A percentile compares a stretch with the other conserved stretches of the same genome.
phyloP scores from a whole-genome alignment of 1,140 invertebrate species.

The Periplaneta americana region DNA sequence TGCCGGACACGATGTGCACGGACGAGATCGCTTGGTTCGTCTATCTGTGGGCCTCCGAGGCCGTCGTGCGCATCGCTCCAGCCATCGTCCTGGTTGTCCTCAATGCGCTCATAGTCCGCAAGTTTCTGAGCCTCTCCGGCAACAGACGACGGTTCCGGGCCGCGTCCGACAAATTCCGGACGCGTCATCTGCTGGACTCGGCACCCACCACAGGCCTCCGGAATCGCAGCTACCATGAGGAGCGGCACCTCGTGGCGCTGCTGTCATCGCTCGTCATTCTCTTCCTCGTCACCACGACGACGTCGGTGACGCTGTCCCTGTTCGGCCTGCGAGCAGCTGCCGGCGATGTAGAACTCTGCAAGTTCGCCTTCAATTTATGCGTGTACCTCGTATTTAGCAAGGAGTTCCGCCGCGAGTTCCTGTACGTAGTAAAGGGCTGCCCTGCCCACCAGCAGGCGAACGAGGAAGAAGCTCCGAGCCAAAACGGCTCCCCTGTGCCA shows the following conservation, averaged over 20 bases:
- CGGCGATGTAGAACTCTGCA: too few relatives aligned
- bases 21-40: too few relatives aligned
- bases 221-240: constrained; percentile 32
- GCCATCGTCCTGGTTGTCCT: constrained; percentile 32
- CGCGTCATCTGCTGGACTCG: constrained; percentile 14
- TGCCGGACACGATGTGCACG: too few relatives aligned
- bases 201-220: constrained; percentile 16
- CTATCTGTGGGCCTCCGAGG: constrained; percentile 32
- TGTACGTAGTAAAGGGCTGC: too few relatives aligned
- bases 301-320: constrained; percentile 36
- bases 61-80: constrained; percentile 32
- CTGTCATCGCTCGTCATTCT: constrained; percentile 37
- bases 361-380: too few relatives aligned
- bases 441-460: too few relatives aligned
- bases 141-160: constrained; percentile 26
- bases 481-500: too few relatives aligned
- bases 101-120: constrained; percentile 34
- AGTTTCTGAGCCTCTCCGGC: constrained; percentile 31
- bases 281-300: constrained; percentile 40
- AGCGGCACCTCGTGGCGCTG: constrained; percentile 38
- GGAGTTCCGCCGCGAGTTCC: too few relatives aligned
- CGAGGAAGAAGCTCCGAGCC: too few relatives aligned
- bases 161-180: constrained; percentile 17
- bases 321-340: constrained; percentile 23
- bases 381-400: too few relatives aligned